Conservation (phyloP, 2,888 invertebrate species). For the Drosophila koepferae region DNA sequence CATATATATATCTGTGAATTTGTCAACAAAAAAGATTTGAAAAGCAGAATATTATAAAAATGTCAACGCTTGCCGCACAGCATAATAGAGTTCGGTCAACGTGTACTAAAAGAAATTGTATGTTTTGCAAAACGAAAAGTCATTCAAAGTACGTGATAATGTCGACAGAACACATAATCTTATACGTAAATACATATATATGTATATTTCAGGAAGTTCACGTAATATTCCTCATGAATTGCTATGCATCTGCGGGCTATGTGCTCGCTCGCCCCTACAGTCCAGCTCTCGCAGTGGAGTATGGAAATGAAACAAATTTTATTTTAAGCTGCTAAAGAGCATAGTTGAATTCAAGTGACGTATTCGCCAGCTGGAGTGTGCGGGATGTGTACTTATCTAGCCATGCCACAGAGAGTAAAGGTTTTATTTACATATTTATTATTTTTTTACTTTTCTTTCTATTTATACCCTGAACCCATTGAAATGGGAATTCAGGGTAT, state of each 20-base stretch:
- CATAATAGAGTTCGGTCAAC: constrained; percentile 21
- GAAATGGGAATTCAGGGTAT: no score
- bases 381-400: constrained; percentile 67
- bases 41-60: constrained; percentile 3
- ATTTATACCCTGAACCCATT: no score
- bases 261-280: constrained; percentile 15
- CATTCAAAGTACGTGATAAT: constrained; percentile 70
- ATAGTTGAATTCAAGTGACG: constrained; percentile 72
- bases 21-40: no score
- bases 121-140: constrained; percentile 69
- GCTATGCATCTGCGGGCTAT: constrained; percentile 5
- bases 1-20: no score
- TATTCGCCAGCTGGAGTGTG: constrained; percentile 13
- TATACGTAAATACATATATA: neutral
- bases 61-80: neutral
- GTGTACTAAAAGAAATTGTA: constrained; percentile 59
- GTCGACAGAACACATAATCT: neutral
- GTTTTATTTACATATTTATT: constrained; percentile 21
- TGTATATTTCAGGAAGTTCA: constrained; percentile 23
- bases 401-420: constrained; percentile 20
- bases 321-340: constrained; percentile 75
- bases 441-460: neutral
- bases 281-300: constrained; percentile 1
- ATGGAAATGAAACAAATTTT: constrained; percentile 70
- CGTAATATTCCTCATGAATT: constrained; percentile 13